These are phyloP conservation scores for Calephelis perditalis DNA, from an alignment of 2,888 invertebrate species.

Conservation along the genomic window DNA sequence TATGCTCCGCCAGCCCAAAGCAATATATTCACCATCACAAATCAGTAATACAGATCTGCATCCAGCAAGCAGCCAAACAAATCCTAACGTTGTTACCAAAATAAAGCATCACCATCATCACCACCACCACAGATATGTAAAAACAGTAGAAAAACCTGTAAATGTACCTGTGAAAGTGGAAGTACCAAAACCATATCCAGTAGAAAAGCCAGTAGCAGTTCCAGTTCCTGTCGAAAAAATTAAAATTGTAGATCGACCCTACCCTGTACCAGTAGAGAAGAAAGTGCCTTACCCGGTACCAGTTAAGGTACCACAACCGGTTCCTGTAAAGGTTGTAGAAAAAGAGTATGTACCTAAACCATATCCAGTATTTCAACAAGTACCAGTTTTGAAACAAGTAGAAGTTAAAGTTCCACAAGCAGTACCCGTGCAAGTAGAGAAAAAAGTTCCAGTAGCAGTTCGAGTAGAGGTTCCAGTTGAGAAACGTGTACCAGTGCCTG, in stretches of 20 bases:
- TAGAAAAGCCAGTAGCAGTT: slow-evolving; percentile 62
- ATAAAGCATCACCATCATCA: slow-evolving; percentile 82
- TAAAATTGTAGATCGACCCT: slow-evolving; percentile 53
- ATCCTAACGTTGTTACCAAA: slow-evolving; percentile 53
- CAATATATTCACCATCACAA: slow-evolving; percentile 25
- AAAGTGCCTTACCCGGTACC: slow-evolving; percentile 65
- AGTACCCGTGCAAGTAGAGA: slow-evolving; percentile 56
- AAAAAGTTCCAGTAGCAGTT: slow-evolving; percentile 62
- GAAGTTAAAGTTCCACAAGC: slow-evolving; percentile 65
- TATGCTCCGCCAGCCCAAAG: slow-evolving; percentile 19
- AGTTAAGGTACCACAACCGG: slow-evolving; percentile 64
- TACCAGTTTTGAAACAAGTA: slow-evolving; percentile 59
- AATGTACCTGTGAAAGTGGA: slow-evolving; percentile 72
- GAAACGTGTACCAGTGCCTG: slow-evolving; percentile 50
- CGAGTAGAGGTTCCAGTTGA: slow-evolving; percentile 51
- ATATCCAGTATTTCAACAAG: slow-evolving; percentile 64
- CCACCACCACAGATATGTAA: slow-evolving; percentile 81
- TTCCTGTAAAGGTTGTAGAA: slow-evolving; percentile 71
- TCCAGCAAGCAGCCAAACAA: slow-evolving; percentile 45
- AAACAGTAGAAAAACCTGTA: slow-evolving; percentile 78
- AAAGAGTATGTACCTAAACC: slow-evolving; percentile 71
- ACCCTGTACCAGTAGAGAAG: slow-evolving; percentile 66
- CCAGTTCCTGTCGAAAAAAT: slow-evolving; percentile 40
- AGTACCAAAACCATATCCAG: slow-evolving; percentile 76
- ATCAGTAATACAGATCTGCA: slow-evolving; percentile 45